Conservation (phyloP, 2,888 invertebrate genomes). For the Drosophila fulvimacula region DNA sequence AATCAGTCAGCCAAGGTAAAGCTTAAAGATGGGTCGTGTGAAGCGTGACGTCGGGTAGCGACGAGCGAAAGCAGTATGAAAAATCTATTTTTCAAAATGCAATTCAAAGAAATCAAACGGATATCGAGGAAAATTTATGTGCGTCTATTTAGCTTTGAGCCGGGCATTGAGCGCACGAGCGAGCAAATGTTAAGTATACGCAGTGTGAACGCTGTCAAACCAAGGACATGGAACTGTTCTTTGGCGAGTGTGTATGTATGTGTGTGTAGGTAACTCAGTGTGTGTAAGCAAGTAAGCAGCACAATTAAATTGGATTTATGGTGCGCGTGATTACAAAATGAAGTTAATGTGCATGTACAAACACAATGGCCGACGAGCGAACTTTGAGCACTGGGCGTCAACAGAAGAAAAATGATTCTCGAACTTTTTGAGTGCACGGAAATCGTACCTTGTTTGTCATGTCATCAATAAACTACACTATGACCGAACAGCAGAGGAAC, state of each 20-base stretch:
- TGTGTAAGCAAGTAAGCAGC: slow-evolving; percentile 39
- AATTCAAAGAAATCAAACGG: slow-evolving; percentile 64
- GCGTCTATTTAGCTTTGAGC: slow-evolving; percentile 68
- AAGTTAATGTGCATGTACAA: slow-evolving; percentile 74
- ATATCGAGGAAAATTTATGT: slow-evolving; percentile 71
- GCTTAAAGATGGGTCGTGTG: not conserved
- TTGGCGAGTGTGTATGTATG: slow-evolving; percentile 10
- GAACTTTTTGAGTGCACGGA: slow-evolving; percentile 61
- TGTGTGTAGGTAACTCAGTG: slow-evolving; percentile 8
- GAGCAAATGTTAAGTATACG: slow-evolving; percentile 73
- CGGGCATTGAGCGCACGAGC: slow-evolving; percentile 59
- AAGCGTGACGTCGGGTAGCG: not conserved
- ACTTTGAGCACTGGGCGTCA: slow-evolving; percentile 5
- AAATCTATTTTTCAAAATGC: slow-evolving; percentile 69
- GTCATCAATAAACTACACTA: slow-evolving; percentile 76
- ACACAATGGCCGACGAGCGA: slow-evolving; percentile 45
- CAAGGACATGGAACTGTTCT: slow-evolving; percentile 20
- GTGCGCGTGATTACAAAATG: slow-evolving; percentile 77
- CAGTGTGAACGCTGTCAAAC: slow-evolving; percentile 33
- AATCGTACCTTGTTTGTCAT: slow-evolving; percentile 80
- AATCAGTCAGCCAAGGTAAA: slow-evolving; percentile 53
- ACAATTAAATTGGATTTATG: slow-evolving; percentile 81
- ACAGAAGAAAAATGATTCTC: slow-evolving; percentile 64
- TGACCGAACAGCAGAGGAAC: slow-evolving; percentile 15
- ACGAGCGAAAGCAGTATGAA: slow-evolving; percentile 57